Evolutionary conservation across 2,888 invertebrate species (phyloP), one percentile per base, ranked within the genome.

Genomic region (Ophion ellenae): DNA sequence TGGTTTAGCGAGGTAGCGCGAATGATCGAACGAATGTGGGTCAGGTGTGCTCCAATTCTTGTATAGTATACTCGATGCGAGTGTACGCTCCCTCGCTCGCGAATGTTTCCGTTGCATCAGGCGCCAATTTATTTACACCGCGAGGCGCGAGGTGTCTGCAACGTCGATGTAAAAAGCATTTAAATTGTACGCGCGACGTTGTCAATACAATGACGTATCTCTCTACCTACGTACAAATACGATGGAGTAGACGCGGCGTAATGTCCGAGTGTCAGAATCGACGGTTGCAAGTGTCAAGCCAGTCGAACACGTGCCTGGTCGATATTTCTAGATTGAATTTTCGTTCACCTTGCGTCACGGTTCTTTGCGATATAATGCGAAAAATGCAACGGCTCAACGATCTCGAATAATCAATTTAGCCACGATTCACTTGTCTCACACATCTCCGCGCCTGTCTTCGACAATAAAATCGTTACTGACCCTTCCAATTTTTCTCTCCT

Each of bases 11-110:
- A 11, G n/a, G 59, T 57, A 66, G 77, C 69, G 83, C 83, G 53
- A 86, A 86, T 83, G 74, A 83, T 86, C 64, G 83, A 75, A 75
- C 61, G 81, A 70, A 86, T 83, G 83, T 86, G 66, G 86, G 86
- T 86, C 86, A 83, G 24, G 36, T 17, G 45, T 77, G 47, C 57
- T 70, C 45, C 57, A 40, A 67, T 82, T 76, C 20, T 61, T 63
- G 17, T 20, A 75, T 32, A 75, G 53, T 32, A 75, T 32, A 70
- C 53, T 32, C 32, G 2, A 7, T 32, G 14, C 66, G 40, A 20
- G 20, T 61, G 24, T 45, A 69, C 63, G 14, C 47, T 47, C 47
- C 3, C 53, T 53, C 57, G 75, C 28, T 32, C 67, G 71, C 75
- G 57, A 6, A 61, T 69, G 76, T 59, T 57, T 75, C 64, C 32